phyloP scores from a whole-genome alignment of 64 coral and sea anemone genomes.

The Pachyseris speciosa region DNA sequence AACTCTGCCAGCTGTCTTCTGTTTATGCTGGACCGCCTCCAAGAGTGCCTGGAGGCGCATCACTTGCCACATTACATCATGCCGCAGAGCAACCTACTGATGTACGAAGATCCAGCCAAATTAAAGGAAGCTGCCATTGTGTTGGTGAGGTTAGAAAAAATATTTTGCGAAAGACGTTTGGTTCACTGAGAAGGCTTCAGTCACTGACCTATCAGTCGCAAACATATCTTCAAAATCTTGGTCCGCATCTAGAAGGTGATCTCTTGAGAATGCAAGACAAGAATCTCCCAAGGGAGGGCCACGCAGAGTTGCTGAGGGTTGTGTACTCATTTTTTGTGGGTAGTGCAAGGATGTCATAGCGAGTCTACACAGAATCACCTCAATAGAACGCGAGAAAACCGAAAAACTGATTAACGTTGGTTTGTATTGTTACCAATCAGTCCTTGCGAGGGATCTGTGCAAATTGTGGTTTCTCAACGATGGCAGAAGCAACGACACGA shows the following conservation, averaged over 20 bases:
- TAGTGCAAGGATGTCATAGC: constrained; percentile 48
- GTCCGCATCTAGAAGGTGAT: constrained; percentile 1
- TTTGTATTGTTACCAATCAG: constrained; percentile 60
- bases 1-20: constrained; percentile 49
- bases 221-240: constrained; percentile 29
- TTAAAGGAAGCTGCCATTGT: constrained; percentile 43
- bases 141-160: constrained; percentile 56
- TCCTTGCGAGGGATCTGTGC: constrained; percentile 71
- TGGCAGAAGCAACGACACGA: not conserved
- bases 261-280: constrained; percentile 58
- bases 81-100: constrained; percentile 55
- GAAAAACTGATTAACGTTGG: constrained; percentile 43
- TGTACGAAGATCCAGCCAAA: constrained; percentile 46
- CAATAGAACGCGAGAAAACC: not conserved
- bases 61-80: constrained; percentile 76
- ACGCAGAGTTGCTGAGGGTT: not conserved
- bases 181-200: constrained; percentile 41
- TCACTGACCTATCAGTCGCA: constrained; percentile 62
- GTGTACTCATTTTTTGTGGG: constrained; percentile 45
- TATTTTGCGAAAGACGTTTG: constrained; percentile 49
- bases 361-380: not conserved
- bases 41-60: constrained; percentile 13
- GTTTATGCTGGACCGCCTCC: constrained; percentile 65
- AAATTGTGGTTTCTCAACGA: constrained; percentile 49
- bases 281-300: constrained; percentile 14